Base-by-base conservation (phyloP, 2,113 vertebrate species). In the Anas platyrhynchos region DNA sequence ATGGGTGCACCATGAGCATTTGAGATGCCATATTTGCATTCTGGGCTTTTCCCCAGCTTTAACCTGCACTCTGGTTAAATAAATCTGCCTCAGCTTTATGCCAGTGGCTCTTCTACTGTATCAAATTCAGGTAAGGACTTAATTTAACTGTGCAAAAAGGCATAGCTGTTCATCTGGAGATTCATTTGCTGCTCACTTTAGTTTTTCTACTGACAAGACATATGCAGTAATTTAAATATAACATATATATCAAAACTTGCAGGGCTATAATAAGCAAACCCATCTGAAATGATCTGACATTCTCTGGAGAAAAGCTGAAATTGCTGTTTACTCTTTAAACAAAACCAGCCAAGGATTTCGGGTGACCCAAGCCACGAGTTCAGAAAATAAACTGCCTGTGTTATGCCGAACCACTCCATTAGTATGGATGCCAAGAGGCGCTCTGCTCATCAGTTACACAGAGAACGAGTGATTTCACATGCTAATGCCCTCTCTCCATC, bases 381-480 rank as follows among this genome's bases (percentile, higher is more conserved):
- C 46, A 71, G 59, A 88, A 94, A 91, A 86, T 43, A 76, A 73
- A 65, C 72, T 65, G 59, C 15, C 20, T 38, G 11, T 56, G 38
- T 83, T 80, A 59, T 17, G 34, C 76, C 54, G 82, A 67, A 62
- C 76, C 41, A 69, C 11, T 55, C 66, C 31, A 91, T 96, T 90
- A 92, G 48, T 77, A 83, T 90, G 90, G 84, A 81, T 83, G 73
- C 38, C 79, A 79, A 86, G 68, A 76, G 44, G 34, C 84, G 36
- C 74, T 75, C 58, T 83, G 63, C 72, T 89, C 78, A 59, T 93
- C 0, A 2, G 41, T 91, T 89, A 68, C 71, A 87, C 36, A 32
- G 13, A 13, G 27, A 71, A 85, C 13, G 41, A 94, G 84, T 63
- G 85, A 93, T 86, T 91, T 85, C 74, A 94, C 69, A 59, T 86